A percentile compares a stretch with the other conserved stretches of the same genome.
Evolutionary conservation across 2,888 invertebrate species (phyloP).

Genomic region (Drosophila antonietae): DNA sequence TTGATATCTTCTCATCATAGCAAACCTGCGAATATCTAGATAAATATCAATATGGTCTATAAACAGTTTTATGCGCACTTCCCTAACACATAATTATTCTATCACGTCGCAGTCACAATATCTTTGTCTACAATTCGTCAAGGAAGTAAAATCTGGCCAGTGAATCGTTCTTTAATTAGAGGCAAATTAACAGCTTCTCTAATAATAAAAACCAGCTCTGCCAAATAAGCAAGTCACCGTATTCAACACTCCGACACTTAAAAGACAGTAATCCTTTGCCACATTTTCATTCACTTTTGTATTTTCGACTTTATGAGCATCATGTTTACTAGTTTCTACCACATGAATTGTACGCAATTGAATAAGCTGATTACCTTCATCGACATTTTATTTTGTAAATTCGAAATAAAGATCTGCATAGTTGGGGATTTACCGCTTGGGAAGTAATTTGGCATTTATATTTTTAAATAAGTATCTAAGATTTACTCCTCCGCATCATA

Average conservation of each 20-base stretch:
- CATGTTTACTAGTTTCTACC: neutral
- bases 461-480: too few species aligned
- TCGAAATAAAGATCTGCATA: conserved; percentile 5
- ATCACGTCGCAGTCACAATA: conserved; percentile 42
- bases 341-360: conserved; percentile 26
- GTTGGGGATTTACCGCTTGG: conserved; percentile 5
- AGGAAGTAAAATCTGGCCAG: conserved; percentile 59
- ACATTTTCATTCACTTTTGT: conserved; percentile 50
- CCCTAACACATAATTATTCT: conserved; percentile 45
- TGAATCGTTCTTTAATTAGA: conserved; percentile 72
- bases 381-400: neutral
- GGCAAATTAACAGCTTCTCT: conserved; percentile 68
- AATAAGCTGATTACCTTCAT: conserved; percentile 36
- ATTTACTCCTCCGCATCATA: too few species aligned
- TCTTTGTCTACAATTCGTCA: conserved; percentile 45
- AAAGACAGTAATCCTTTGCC: conserved; percentile 57
- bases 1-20: conserved; percentile 4
- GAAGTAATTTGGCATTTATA: neutral
- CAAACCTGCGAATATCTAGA: conserved; percentile 4
- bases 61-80: conserved; percentile 42
- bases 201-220: conserved; percentile 57
- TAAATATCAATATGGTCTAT: conserved; percentile 6
- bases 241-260: conserved; percentile 41
- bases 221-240: conserved; percentile 59
- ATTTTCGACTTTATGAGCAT: conserved; percentile 25